Base-by-base conservation (phyloP, 1,140 invertebrate species). In the Centruroides sculpturatus region DNA sequence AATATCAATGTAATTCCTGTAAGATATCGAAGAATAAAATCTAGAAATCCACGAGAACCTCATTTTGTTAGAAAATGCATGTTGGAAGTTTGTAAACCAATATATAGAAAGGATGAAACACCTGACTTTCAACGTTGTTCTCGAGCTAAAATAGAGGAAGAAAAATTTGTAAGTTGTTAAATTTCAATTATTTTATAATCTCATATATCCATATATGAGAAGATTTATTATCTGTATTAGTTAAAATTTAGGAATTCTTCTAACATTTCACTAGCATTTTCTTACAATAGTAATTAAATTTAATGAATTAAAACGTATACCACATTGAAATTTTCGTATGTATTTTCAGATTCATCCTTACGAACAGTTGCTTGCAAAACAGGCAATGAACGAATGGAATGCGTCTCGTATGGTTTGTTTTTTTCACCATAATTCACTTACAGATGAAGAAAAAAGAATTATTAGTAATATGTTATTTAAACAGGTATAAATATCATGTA, bases 31-130 rank as follows among this genome's bases (percentile, higher is more conserved):
- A 41, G 8, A 41, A 41, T 41, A 41, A 41, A 59, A 53, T 56
- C 60, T 13, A 52, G 65, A 12, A 65, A 62, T 55, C 66, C 63
- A 23, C 47, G 34, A 10, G 60, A 67, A 54, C 64, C 65, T n/a
- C 58, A 63, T 59, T 66, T 59, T 62, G 50, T 57, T 36, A 51
- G 64, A 46, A 68, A 66, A 56, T 51, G 56, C 47, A 60, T 67
- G 63, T 36, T 66, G n/a, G 65, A 66, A 55, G 55, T 66, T 56
- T 66, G 65, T 54, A 66, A 66, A 35, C 66, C 66, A 9, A 55
- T 67, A n/a, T 49, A 55, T 13, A 5, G 50, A 5, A 23, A 23
- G 58, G 11, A 64, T 13, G 36, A 12, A 12, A 12, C 13, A 10
- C 60, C 59, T 47, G n/a, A 46, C 13, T 53, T 50, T 35, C 48